These are phyloP conservation scores for Parotia lawesii DNA, from an alignment of 2,113 vertebrate species.

Conservation along the genomic window DNA sequence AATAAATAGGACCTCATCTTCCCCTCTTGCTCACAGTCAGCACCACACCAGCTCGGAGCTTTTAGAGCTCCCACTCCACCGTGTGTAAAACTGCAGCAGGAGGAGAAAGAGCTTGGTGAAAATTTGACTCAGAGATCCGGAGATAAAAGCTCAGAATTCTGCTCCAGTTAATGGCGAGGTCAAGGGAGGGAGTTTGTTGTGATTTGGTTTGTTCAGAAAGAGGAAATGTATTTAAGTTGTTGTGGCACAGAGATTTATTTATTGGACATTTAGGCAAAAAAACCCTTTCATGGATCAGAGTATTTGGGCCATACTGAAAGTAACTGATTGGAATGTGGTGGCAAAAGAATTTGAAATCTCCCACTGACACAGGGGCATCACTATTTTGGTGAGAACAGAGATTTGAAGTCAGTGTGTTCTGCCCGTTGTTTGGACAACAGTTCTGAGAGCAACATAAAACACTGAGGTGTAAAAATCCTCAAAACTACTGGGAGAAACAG, in stretches of 20 bases:
- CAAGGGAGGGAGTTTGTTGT: not conserved
- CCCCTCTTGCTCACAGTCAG: not conserved
- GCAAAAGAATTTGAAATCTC: not conserved
- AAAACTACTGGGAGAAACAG: not conserved
- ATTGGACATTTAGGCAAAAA: not conserved
- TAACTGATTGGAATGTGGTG: not conserved
- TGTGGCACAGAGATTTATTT: not conserved
- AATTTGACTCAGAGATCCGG: not conserved
- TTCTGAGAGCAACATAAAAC: not conserved
- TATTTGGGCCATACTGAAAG: not conserved
- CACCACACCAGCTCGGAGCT: not conserved
- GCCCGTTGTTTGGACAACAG: not conserved
- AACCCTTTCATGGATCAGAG: accelerated
- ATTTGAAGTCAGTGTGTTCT: not conserved
- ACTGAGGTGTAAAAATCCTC: not conserved
- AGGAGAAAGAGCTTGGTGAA: not conserved
- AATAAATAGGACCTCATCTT: not conserved
- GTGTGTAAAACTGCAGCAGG: not conserved
- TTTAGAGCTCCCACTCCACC: not conserved
- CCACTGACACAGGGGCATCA: not conserved
- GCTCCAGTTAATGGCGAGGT: not conserved
- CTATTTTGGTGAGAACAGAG: not conserved
- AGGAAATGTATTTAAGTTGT: not conserved
- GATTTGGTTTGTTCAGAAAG: not conserved
- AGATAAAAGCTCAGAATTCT: not conserved